phyloP scores from a whole-genome alignment of 2,797 vertebrate species.

The Rhinoraja longicauda region DNA sequence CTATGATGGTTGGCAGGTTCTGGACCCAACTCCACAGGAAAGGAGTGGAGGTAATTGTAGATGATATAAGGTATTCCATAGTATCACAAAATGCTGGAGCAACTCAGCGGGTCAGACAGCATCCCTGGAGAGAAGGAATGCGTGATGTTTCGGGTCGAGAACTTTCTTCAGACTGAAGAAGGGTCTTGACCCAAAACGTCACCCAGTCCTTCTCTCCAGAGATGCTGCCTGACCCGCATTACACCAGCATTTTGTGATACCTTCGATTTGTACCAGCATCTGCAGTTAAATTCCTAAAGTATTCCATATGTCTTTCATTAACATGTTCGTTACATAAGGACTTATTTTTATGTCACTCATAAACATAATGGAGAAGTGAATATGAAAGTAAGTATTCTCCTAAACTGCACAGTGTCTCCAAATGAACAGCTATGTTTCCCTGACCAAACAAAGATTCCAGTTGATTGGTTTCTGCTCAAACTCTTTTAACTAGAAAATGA shows the following conservation, averaged over 20 bases:
- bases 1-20: conserved; percentile 55
- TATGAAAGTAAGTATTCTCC: not conserved
- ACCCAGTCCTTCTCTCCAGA: too few relatives aligned
- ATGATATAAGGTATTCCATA: not conserved
- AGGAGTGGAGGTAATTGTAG: conserved; percentile 51
- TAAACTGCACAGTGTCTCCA: not conserved
- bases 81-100: too few relatives aligned
- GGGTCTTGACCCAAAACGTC: too few relatives aligned
- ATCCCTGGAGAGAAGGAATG: too few relatives aligned
- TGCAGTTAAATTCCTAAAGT: too few relatives aligned
- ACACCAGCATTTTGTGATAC: too few relatives aligned
- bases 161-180: too few relatives aligned
- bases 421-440: not conserved
- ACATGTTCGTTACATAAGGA: not conserved
- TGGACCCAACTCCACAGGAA: conserved; percentile 58
- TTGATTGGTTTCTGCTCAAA: not conserved
- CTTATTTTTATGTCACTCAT: not conserved
- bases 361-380: not conserved
- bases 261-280: too few relatives aligned
- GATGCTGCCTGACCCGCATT: too few relatives aligned
- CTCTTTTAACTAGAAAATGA: not conserved
- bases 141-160: too few relatives aligned
- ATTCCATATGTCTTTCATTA: not conserved
- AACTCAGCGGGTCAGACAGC: too few relatives aligned
- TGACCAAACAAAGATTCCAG: not conserved